These are phyloP conservation scores for Plutella xylostella DNA, from an alignment of 2,888 invertebrate species.

Conservation along the genomic window DNA sequence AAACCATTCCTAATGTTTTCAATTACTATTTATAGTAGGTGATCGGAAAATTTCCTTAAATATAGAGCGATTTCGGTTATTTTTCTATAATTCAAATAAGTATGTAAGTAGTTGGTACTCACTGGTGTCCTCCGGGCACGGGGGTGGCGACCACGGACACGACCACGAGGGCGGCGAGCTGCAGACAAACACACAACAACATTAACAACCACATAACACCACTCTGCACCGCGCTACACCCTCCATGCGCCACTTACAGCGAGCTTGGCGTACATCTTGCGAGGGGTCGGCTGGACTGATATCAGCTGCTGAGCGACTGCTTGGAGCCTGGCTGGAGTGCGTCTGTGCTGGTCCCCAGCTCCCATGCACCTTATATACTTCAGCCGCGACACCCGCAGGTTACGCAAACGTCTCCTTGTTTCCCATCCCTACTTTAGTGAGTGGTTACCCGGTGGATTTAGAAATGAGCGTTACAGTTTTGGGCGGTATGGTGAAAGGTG, in stretches of 20 bases:
- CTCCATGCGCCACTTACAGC: constrained; percentile 43
- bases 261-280: constrained; percentile 64
- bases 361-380: constrained; percentile 50
- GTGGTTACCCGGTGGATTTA: constrained; percentile 37
- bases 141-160: constrained; percentile 45
- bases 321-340: constrained; percentile 50
- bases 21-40: too few species aligned
- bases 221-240: background rate
- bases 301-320: constrained; percentile 35
- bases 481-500: constrained; percentile 26
- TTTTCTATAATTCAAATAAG: too few species aligned
- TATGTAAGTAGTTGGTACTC: constrained; percentile 37
- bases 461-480: constrained; percentile 29
- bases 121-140: constrained; percentile 48
- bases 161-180: constrained; percentile 49
- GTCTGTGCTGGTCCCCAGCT: constrained; percentile 22
- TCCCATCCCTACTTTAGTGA: constrained; percentile 48
- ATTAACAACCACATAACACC: background rate
- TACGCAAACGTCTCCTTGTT: constrained; percentile 44
- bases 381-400: constrained; percentile 1
- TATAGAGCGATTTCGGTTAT: too few species aligned
- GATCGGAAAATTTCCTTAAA: too few species aligned
- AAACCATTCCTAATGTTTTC: too few species aligned
- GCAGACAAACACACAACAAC: constrained; percentile 18
- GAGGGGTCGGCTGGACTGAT: constrained; percentile 54